Evolutionary conservation across 1,140 invertebrate species (phyloP).

Genomic region (Battus philenor): DNA sequence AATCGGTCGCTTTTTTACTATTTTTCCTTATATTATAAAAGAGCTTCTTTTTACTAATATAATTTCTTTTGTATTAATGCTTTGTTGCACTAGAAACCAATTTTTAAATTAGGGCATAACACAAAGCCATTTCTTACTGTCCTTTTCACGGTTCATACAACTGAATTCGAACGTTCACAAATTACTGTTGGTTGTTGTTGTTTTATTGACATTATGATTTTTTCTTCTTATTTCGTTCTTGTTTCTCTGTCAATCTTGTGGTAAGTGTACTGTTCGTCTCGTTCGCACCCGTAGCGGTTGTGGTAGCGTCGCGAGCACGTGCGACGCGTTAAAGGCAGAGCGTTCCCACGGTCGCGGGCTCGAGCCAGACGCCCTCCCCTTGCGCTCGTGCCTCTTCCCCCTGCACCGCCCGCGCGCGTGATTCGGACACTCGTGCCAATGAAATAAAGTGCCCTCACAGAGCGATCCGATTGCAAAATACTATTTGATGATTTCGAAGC

Average conservation of each 20-base stretch:
- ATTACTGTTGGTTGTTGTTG: slow-evolving; percentile 61
- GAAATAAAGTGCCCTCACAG: slow-evolving; percentile 65
- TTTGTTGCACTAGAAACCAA: no score
- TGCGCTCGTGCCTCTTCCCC: slow-evolving; percentile 26
- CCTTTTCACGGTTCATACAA: slow-evolving; percentile 45
- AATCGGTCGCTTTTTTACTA: no score
- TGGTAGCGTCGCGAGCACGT: slow-evolving; percentile 66
- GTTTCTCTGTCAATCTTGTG: slow-evolving; percentile 29
- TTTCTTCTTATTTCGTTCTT: slow-evolving; percentile 27
- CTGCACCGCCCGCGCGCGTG: slow-evolving; percentile 45
- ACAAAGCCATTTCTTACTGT: slow-evolving; percentile 35
- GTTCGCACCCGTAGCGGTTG: slow-evolving; percentile 38
- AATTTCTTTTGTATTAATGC: no score
- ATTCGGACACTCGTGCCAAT: slow-evolving; percentile 66
- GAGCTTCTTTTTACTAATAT: no score
- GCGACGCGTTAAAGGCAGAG: slow-evolving; percentile 71
- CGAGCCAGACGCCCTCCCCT: slow-evolving; percentile 41
- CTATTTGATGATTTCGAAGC: slow-evolving; percentile 37
- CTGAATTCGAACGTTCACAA: slow-evolving; percentile 58
- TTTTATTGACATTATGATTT: slow-evolving; percentile 66
- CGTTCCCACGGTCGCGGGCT: slow-evolving; percentile 70
- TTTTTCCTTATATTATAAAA: no score
- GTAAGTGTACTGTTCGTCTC: slow-evolving; percentile 25
- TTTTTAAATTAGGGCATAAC: slow-evolving; percentile 24
- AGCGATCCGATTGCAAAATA: slow-evolving; percentile 68